phyloP scores from a whole-genome alignment of 2,888 invertebrate species.

The Apodemia mormo region DNA sequence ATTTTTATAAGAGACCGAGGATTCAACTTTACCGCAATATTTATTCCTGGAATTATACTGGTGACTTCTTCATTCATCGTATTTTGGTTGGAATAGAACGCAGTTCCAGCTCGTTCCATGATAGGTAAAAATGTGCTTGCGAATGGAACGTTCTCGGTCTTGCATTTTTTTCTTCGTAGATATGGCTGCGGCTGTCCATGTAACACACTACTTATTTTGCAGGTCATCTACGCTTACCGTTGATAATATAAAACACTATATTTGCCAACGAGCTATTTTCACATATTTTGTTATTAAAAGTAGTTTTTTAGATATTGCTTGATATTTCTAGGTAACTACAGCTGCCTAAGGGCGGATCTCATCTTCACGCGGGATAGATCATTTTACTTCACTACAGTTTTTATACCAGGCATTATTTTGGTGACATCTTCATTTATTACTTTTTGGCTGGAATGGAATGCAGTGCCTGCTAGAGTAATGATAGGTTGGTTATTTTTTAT shows the following conservation, averaged over 20 bases:
- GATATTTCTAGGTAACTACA: constrained; percentile 92
- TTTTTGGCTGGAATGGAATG: constrained; percentile 99
- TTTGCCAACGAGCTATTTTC: constrained; percentile 45
- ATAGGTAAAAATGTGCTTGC: constrained; percentile 85
- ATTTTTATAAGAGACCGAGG: constrained; percentile 94
- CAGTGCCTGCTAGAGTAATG: constrained; percentile 97
- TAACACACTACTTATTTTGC: constrained; percentile 67
- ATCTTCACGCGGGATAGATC: constrained; percentile 97
- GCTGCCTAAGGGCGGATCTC: constrained; percentile 96
- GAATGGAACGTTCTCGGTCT: constrained; percentile 66
- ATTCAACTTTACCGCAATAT: constrained; percentile 95
- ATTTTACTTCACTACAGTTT: constrained; percentile 98
- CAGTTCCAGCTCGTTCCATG: constrained; percentile 94
- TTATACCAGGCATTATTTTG: constrained; percentile 97
- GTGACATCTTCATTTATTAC: constrained; percentile 98
- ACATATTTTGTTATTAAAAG: constrained; percentile 45
- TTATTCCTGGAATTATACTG: constrained; percentile 94
- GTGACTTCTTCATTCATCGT: constrained; percentile 94
- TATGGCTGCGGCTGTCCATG: constrained; percentile 69
- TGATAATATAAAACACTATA: constrained; percentile 50
- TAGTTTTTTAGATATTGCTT: constrained; percentile 69
- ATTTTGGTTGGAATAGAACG: constrained; percentile 96
- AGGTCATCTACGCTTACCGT: constrained; percentile 58
- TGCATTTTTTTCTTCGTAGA: constrained; percentile 64
- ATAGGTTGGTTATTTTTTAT: constrained; percentile 87